These are phyloP conservation scores for Bacillus rossius DNA, from an alignment of 1,140 invertebrate genomes.

Conservation along the genomic window DNA sequence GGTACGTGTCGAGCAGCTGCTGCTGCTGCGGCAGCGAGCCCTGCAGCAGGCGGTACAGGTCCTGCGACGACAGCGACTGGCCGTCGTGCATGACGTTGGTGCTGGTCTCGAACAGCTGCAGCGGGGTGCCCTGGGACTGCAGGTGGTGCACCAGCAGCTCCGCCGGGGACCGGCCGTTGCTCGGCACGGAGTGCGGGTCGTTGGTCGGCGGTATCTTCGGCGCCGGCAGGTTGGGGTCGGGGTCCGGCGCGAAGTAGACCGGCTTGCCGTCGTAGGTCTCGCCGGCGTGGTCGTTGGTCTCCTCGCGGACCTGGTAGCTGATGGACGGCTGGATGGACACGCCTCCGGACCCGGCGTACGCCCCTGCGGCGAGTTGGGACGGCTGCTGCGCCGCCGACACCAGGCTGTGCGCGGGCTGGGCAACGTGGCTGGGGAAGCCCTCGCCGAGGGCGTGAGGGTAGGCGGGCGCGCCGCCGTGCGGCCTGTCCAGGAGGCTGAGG, in stretches of 20 bases:
- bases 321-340: not conserved
- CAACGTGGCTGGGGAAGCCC: too few species aligned
- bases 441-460: not conserved
- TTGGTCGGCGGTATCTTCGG: slow-evolving; percentile 38
- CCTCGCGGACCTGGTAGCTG: slow-evolving; percentile 28
- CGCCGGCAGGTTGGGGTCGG: slow-evolving; percentile 41
- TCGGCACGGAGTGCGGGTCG: slow-evolving; percentile 41
- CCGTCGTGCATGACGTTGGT: too few species aligned
- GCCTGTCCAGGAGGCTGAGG: slow-evolving; percentile 42
- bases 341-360: not conserved
- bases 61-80: slow-evolving; percentile 1
- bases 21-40: not conserved
- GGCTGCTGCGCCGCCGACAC: not conserved
- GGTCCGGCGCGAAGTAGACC: slow-evolving; percentile 43
- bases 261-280: slow-evolving; percentile 38
- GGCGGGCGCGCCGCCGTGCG: not conserved
- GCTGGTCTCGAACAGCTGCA: too few species aligned
- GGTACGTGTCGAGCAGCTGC: not conserved
- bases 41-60: slow-evolving; percentile 1
- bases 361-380: not conserved
- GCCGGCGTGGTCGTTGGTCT: slow-evolving; percentile 40
- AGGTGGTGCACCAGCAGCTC: not conserved
- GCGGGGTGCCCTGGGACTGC: too few species aligned
- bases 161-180: slow-evolving; percentile 30
- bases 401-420: slow-evolving; percentile 2